Conservation (phyloP, 1,140 invertebrate species). For the Nasonia vitripennis region DNA sequence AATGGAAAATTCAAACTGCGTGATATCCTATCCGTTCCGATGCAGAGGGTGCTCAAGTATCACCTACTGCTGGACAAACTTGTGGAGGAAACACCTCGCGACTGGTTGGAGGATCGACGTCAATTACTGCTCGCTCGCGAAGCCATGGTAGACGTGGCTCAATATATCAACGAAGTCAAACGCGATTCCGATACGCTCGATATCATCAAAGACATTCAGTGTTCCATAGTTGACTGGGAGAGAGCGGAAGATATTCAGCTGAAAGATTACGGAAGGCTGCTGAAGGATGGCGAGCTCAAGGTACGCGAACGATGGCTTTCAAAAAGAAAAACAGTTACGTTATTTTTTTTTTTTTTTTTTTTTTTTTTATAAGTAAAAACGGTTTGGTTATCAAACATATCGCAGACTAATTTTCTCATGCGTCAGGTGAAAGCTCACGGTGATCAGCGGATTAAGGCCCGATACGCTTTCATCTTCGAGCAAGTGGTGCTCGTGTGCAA, state of each 20-base stretch:
- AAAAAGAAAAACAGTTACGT: too few relatives aligned
- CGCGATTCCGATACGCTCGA: slow-evolving; percentile 94
- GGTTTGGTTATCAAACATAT: background rate
- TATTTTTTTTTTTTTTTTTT: too few relatives aligned
- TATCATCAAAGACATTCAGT: slow-evolving; percentile 93
- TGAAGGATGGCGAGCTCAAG: slow-evolving; percentile 95
- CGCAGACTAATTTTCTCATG: background rate
- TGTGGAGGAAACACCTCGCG: slow-evolving; percentile 90
- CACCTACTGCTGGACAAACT: slow-evolving; percentile 95
- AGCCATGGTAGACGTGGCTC: slow-evolving; percentile 96
- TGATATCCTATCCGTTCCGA: slow-evolving; percentile 96
- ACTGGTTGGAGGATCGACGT: slow-evolving; percentile 87
- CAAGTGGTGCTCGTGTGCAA: slow-evolving; percentile 98
- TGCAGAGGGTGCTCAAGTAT: slow-evolving; percentile 98
- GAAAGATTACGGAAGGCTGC: slow-evolving; percentile 91
- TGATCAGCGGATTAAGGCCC: slow-evolving; percentile 88
- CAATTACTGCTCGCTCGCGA: slow-evolving; percentile 92
- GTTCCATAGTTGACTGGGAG: slow-evolving; percentile 87
- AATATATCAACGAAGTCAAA: slow-evolving; percentile 99
- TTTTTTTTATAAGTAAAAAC: too few relatives aligned
- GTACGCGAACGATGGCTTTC: slow-evolving; percentile 62
- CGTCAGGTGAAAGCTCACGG: slow-evolving; percentile 86
- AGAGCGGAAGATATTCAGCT: slow-evolving; percentile 87
- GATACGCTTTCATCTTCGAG: slow-evolving; percentile 98
- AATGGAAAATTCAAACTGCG: slow-evolving; percentile 95